Conservation (phyloP, 2,888 invertebrate genomes). For the Latheticus oryzae region DNA sequence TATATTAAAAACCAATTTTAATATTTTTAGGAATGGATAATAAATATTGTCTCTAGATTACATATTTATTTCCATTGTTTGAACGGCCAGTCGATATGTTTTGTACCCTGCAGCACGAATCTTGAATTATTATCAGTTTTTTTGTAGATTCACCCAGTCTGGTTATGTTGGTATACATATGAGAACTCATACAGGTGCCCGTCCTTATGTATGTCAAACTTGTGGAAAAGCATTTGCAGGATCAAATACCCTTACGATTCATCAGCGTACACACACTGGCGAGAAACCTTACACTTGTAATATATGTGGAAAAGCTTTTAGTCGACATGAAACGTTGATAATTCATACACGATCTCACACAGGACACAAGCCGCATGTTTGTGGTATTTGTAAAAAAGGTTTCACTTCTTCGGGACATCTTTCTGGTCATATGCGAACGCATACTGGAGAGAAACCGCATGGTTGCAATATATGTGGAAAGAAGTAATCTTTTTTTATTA, state of each 20-base stretch:
- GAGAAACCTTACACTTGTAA: slow-evolving; percentile 64
- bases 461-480: slow-evolving; percentile 62
- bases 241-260: slow-evolving; percentile 64
- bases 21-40: not conserved
- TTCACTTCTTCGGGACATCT: slow-evolving; percentile 64
- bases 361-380: slow-evolving; percentile 63
- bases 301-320: slow-evolving; percentile 63
- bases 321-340: slow-evolving; percentile 63
- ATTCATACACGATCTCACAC: slow-evolving; percentile 64
- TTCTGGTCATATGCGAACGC: slow-evolving; percentile 63
- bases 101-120: too few species aligned
- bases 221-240: slow-evolving; percentile 66
- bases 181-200: slow-evolving; percentile 65
- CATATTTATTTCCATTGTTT: too few species aligned
- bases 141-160: slow-evolving; percentile 64
- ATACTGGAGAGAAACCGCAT: slow-evolving; percentile 64
- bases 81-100: slow-evolving; percentile 2
- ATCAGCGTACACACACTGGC: slow-evolving; percentile 64
- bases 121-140: slow-evolving; percentile 8
- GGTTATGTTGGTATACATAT: slow-evolving; percentile 66
- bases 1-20: not conserved
- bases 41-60: too few species aligned
- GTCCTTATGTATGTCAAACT: slow-evolving; percentile 64
- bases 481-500: slow-evolving; percentile 52
- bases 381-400: slow-evolving; percentile 61